phyloP scores from a whole-genome alignment of 2,888 invertebrate species.

The Siphonodentalium dalli region DNA sequence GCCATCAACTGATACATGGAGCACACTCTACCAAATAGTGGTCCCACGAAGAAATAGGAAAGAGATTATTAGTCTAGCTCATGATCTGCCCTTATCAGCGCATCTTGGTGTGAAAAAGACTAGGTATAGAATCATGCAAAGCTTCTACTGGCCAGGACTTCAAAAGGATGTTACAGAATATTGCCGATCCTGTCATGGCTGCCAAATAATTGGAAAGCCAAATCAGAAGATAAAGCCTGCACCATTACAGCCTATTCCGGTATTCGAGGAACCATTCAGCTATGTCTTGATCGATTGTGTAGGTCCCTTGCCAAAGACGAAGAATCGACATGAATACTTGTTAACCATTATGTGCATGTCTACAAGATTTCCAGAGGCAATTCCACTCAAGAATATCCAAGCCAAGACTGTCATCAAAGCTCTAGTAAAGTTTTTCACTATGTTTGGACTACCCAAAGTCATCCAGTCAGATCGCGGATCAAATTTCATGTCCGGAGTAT shows the following conservation, averaged over 20 bases:
- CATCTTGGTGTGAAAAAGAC: conserved; percentile 29
- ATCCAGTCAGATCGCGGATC: conserved; percentile 29
- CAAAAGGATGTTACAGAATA: conserved; percentile 16
- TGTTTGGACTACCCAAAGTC: no score
- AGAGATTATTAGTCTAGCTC: conserved; percentile 18
- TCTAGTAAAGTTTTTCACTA: no score
- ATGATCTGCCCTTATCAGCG: conserved; percentile 26
- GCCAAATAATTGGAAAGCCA: conserved; percentile 27
- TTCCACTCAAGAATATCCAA: no score
- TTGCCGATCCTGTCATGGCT: conserved; percentile 21
- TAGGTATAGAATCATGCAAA: conserved; percentile 14
- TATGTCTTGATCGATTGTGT: conserved; percentile 25
- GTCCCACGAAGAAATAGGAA: conserved; percentile 16
- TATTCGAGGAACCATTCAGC: conserved; percentile 27
- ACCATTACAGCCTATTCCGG: conserved; percentile 21
- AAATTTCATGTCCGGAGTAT: conserved; percentile 28
- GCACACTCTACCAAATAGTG: conserved; percentile 22
- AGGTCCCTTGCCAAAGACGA: conserved; percentile 27
- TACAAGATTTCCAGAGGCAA: no score
- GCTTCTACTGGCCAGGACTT: conserved; percentile 25
- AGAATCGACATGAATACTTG: conserved; percentile 19
- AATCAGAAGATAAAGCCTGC: conserved; percentile 21
- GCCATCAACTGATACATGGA: conserved; percentile 22
- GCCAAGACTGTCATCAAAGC: no score
- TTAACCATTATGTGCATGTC: conserved; percentile 24